Evolutionary conservation across 2,113 vertebrate species (phyloP).

Genomic region (Macquaria ambigua): DNA sequence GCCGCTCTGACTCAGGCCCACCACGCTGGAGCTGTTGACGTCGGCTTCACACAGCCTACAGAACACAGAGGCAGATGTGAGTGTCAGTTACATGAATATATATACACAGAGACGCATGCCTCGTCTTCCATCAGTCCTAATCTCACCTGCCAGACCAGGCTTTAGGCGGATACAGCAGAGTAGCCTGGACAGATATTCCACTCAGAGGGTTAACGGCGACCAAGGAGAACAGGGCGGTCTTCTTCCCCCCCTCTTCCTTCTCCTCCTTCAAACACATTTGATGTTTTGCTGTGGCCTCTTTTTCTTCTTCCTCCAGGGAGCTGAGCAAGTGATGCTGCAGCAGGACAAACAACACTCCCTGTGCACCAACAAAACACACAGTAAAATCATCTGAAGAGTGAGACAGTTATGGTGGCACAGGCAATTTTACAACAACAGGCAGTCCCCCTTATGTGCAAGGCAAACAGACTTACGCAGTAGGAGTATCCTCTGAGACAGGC

Average conservation of each 20-base stretch:
- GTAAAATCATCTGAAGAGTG: background rate
- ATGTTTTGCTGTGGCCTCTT: background rate
- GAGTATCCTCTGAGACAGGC: slow-evolving; percentile 76
- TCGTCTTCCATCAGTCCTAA: background rate
- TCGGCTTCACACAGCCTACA: slow-evolving; percentile 70
- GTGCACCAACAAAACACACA: background rate
- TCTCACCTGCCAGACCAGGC: slow-evolving; percentile 76
- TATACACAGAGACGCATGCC: accelerated
- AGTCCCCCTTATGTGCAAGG: background rate
- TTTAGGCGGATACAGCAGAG: slow-evolving; percentile 58
- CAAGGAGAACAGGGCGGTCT: slow-evolving; percentile 56
- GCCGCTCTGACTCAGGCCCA: slow-evolving; percentile 72
- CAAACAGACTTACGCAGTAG: slow-evolving; percentile 54
- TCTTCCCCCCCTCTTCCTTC: slow-evolving; percentile 3
- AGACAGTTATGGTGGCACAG: background rate
- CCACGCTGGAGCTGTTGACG: slow-evolving; percentile 42
- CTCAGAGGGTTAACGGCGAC: slow-evolving; percentile 74
- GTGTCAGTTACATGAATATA: background rate
- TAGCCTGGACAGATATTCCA: slow-evolving; percentile 49
- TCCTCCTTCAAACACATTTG: slow-evolving; percentile 7
- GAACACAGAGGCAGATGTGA: background rate
- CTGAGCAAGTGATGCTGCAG: slow-evolving; percentile 71
- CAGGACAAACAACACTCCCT: slow-evolving; percentile 79
- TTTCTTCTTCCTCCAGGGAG: slow-evolving; percentile 34
- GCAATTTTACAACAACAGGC: background rate